phyloP scores from a whole-genome alignment of 2,113 vertebrate genomes.

The Myotis lucifugus region DNA sequence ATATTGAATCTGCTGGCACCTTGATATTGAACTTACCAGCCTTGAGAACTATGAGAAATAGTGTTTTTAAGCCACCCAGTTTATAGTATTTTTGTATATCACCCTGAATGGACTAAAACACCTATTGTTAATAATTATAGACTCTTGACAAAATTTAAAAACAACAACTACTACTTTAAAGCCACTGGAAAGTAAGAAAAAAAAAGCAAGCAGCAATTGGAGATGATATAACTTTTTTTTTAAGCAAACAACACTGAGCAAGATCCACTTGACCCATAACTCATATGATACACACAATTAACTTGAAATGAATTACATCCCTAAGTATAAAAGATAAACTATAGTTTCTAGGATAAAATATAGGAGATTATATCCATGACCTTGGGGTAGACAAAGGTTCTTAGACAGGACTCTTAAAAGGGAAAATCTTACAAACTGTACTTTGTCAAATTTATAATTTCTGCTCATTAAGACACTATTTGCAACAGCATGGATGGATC shows the following conservation, averaged over 20 bases:
- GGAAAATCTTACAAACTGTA: neutral
- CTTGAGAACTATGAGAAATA: neutral
- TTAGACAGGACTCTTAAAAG: neutral
- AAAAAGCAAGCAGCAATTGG: neutral
- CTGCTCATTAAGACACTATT: neutral
- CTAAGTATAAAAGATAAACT: neutral
- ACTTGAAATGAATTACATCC: neutral
- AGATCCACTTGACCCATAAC: neutral
- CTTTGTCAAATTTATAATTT: slow-evolving; percentile 1
- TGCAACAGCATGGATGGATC: no score
- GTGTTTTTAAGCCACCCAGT: neutral
- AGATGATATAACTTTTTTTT: neutral
- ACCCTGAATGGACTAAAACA: neutral
- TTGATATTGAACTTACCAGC: neutral
- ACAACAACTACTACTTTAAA: neutral
- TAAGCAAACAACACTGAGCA: neutral
- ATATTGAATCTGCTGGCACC: neutral
- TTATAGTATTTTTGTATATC: neutral
- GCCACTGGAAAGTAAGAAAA: neutral
- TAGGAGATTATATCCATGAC: neutral
- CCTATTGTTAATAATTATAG: neutral
- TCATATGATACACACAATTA: neutral
- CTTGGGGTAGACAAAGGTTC: neutral
- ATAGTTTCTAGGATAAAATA: neutral
- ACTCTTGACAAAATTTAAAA: neutral